Percentiles rank a stretch among this genome's conserved stretches.
Evolutionary conservation across 2,797 vertebrate species (phyloP).

Genomic region (Hydrocynus forskahlii): DNA sequence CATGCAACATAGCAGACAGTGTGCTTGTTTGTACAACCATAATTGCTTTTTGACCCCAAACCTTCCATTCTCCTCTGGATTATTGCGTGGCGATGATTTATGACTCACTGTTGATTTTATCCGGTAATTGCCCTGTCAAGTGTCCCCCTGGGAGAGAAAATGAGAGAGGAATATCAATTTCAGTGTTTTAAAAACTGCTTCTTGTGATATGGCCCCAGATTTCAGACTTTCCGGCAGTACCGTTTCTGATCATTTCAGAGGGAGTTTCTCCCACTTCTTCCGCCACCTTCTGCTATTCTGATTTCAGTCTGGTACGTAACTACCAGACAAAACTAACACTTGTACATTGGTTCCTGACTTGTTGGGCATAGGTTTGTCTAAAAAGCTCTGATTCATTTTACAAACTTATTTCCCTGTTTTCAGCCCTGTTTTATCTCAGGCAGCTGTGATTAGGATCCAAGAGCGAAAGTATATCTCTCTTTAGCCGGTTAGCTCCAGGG

Average conservation of each 20-base stretch:
- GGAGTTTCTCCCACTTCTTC: not conserved
- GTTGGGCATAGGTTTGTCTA: not conserved
- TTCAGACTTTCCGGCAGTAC: not conserved
- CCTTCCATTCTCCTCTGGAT: constrained; percentile 11
- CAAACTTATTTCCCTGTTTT: constrained; percentile 24
- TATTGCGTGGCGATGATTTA: constrained; percentile 30
- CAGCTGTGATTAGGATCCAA: constrained; percentile 33
- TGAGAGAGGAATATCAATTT: constrained; percentile 20
- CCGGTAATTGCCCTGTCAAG: constrained; percentile 36
- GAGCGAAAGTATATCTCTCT: constrained; percentile 47
- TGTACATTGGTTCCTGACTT: not conserved
- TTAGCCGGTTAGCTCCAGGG: constrained; percentile 56
- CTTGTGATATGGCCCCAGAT: constrained; percentile 4
- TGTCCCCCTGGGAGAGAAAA: constrained; percentile 18
- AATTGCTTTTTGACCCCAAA: constrained; percentile 36
- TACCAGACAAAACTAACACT: not conserved
- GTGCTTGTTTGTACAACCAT: constrained; percentile 23
- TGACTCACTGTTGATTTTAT: constrained; percentile 41
- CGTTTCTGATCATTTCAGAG: not conserved
- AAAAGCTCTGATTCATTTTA: constrained; percentile 22
- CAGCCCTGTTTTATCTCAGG: constrained; percentile 34
- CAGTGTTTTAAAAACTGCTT: constrained; percentile 9
- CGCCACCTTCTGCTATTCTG: not conserved
- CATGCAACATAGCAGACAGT: not conserved
- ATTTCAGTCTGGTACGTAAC: not conserved